Percentiles rank a stretch among this genome's conserved stretches.
phyloP scores from a whole-genome alignment of 2,888 invertebrate genomes.

The Parnassius apollo region DNA sequence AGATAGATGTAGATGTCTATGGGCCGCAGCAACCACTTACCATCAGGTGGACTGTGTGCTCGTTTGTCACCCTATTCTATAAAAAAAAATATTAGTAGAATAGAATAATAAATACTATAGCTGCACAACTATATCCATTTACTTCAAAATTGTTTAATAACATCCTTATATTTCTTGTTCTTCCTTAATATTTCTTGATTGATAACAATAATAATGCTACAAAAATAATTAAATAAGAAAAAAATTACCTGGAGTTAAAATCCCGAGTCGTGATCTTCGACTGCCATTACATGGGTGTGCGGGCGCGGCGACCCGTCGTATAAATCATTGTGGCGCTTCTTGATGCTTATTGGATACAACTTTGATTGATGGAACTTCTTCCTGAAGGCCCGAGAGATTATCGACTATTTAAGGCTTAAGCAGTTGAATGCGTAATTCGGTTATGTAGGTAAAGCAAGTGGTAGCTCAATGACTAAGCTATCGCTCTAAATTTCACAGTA shows the following conservation, averaged over 20 bases:
- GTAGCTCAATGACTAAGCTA: no score
- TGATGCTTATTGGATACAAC: constrained; percentile 62
- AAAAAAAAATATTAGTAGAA: no score
- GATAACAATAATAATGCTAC: constrained; percentile 10
- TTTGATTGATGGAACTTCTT: constrained; percentile 60
- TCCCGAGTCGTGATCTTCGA: constrained; percentile 45
- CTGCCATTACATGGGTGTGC: constrained; percentile 40
- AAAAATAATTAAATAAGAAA: constrained; percentile 24
- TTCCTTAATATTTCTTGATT: background rate
- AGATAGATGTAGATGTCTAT: no score
- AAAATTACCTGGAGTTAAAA: constrained; percentile 31
- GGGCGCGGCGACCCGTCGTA: constrained; percentile 42
- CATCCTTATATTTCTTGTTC: no score
- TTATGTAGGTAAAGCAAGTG: background rate
- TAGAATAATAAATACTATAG: no score
- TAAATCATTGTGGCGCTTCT: constrained; percentile 77
- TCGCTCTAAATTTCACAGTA: no score
- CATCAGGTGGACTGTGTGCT: no score
- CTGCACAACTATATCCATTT: no score
- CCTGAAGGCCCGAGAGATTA: constrained; percentile 33
- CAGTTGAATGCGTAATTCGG: constrained; percentile 34
- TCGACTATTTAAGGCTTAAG: constrained; percentile 36
- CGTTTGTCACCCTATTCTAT: no score
- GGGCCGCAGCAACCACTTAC: no score
- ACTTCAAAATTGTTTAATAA: no score